Base-by-base conservation (phyloP, 1,140 invertebrate genomes). In the Zaprionus kolodkinae region DNA sequence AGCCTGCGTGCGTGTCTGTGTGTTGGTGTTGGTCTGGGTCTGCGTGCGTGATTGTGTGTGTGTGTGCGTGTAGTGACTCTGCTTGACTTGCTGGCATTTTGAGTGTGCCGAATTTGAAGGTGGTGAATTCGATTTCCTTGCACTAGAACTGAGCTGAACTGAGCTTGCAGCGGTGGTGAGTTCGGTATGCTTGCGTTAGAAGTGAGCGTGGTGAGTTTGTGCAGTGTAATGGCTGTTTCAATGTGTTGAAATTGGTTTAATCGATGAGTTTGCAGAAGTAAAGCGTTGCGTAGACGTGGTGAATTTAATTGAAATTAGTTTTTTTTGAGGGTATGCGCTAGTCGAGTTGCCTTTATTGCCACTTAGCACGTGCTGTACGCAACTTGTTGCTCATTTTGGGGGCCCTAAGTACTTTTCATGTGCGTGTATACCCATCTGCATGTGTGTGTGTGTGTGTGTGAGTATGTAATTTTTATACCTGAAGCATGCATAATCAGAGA, bases 11-110 rank as follows among this genome's bases (percentile, higher is more conserved):
- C 43, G 45, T 66, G 61, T 63, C 38, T 9, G 15, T 55, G 64
- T 55, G 55, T 48, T 25, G 56, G 61, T 52, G 59, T 65, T 35
- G n/a, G 13, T 36, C 56, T 10, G 12, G n/a, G 63, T 60, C 40
- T 56, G 48, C 40, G 21, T 59, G 57, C 48, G 30, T 40, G 21
- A 6, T 0, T 66, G 55, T 57, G 10, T 48, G 15, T 11, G 27
- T 60, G 54, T 38, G 9, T 43, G 33, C 35, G 57, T 56, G 15
- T 35, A 52, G 30, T 69, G 83, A 85, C 78, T 84, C 73, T 78
- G 77, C 78, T 79, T 77, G 77, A 84, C 74, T 88, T 55, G 79
- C 84, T 87, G 79, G 79, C 85, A 83, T 88, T 88, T 65, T 76
- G 56, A 27, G 62, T 57, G 62, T 68, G 70, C 43, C 65, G 62